Base-by-base conservation (phyloP, 2,797 vertebrate genomes). In the Carcharodon carcharias region DNA sequence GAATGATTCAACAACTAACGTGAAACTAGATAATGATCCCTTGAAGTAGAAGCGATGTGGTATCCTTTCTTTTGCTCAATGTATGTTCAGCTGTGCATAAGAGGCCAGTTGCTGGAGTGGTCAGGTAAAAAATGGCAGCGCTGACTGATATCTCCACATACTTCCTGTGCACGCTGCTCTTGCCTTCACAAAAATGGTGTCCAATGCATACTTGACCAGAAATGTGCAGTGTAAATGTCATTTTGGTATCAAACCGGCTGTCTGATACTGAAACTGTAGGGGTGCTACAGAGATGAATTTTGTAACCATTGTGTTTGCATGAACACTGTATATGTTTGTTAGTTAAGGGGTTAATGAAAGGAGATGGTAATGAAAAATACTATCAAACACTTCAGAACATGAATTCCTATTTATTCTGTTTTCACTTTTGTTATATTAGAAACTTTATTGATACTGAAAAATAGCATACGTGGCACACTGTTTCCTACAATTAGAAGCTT, bases 401-500 rank as follows among this genome's bases (percentile, higher is more conserved):
- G 23, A 67, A 95, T 95, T 54, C 65, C 50, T 95, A 26, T 95
- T 71, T 95, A 56, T 73, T 95, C 50, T 50, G 2, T 18, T 95
- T 95, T n/a, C 9, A 77, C 40, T 45, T 40, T 93, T 58, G 56
- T 56, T 77, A 58, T 71, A 73, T n/a, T 92, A 92, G 58, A 58
- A 63, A 58, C 56, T 58, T 58, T 61, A 92, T n/a, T 92, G 61
- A 61, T 92, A 63, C 50, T 95, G 65, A 35, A 95, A 92, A 95
- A 71, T 95, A 73, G 50, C 69, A 58, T 71, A 95, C 31, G 54
- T 95, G 50, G 69, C 65, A 71, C 14, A 56, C 16, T 95, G 94
- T 58, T 95, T 77, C 94, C 69, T 31, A 54, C 50, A 95, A 71
- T 95, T 95, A 95, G 67, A n/a, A 69, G 54, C 94, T 73, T 71